Percentiles rank a stretch among this genome's conserved stretches.
Conservation (phyloP, 2,797 vertebrate species). For the Onychomys leucogaster region DNA sequence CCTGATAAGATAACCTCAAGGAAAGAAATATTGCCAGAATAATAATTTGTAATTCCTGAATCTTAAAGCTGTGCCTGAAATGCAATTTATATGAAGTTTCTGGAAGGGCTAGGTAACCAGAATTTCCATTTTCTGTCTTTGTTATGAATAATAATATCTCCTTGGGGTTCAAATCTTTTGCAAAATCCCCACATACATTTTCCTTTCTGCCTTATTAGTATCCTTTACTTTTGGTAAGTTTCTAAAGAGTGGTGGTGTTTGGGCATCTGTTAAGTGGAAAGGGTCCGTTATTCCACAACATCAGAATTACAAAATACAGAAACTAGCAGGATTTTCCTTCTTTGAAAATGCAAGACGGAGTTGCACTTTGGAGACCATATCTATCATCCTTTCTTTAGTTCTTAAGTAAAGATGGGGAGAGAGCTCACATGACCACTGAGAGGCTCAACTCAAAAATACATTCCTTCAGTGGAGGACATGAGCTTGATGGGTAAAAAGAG, state of each 20-base stretch:
- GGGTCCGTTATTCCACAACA: background rate
- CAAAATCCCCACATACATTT: slow-evolving; percentile 68
- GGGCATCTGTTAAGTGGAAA: slow-evolving; percentile 35
- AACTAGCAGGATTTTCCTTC: slow-evolving; percentile 3
- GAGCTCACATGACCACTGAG: background rate
- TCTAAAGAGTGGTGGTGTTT: slow-evolving; percentile 42
- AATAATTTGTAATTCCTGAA: slow-evolving; percentile 56
- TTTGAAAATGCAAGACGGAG: slow-evolving; percentile 11
- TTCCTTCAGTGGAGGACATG: background rate
- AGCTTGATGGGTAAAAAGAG: slow-evolving; percentile 33
- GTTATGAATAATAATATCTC: slow-evolving; percentile 54
- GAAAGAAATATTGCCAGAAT: slow-evolving; percentile 37
- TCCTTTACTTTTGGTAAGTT: slow-evolving; percentile 61
- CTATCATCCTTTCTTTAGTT: background rate
- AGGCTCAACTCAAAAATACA: slow-evolving; percentile 24
- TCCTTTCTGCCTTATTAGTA: slow-evolving; percentile 34
- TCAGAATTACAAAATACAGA: slow-evolving; percentile 48
- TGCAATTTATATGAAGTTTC: slow-evolving; percentile 46
- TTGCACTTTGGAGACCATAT: background rate
- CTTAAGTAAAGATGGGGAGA: background rate
- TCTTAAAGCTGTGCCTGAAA: slow-evolving; percentile 60
- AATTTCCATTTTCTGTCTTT: slow-evolving; percentile 55
- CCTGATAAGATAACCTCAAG: slow-evolving; percentile 13
- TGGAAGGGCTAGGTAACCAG: slow-evolving; percentile 54
- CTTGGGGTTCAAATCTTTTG: slow-evolving; percentile 67